phyloP scores from a whole-genome alignment of 2,113 vertebrate species.

The Notarius lentiginosus region DNA sequence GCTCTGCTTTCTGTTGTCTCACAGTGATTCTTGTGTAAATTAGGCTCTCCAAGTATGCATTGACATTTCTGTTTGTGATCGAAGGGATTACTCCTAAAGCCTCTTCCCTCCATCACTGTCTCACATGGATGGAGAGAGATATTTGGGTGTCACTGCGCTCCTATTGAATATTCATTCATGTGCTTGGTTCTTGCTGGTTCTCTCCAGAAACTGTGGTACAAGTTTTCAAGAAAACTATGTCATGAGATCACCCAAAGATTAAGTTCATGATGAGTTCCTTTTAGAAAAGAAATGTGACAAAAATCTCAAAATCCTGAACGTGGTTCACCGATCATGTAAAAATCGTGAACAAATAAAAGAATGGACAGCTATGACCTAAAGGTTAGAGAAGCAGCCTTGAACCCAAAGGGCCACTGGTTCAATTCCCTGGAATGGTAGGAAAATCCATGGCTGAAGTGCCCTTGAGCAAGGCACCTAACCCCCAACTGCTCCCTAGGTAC shows the following conservation, averaged over 20 bases:
- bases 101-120: slow-evolving; percentile 27
- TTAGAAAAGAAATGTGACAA: neutral
- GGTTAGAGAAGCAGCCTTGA: too few species aligned
- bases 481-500: too few species aligned
- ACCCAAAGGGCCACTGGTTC: too few species aligned
- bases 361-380: too few species aligned
- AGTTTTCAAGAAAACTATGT: neutral
- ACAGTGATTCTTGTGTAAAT: neutral
- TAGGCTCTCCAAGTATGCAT: neutral
- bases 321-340: neutral
- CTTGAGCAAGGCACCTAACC: too few species aligned
- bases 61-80: slow-evolving; percentile 32
- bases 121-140: slow-evolving; percentile 23
- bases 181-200: neutral
- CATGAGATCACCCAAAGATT: neutral
- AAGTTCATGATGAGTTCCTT: neutral
- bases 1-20: neutral
- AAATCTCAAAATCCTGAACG: neutral
- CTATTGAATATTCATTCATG: slow-evolving; percentile 27
- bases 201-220: neutral
- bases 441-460: too few species aligned
- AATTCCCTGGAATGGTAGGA: too few species aligned
- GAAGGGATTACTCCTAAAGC: slow-evolving; percentile 35
- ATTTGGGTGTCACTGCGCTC: neutral
- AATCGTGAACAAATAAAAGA: neutral